A percentile compares a stretch with the other conserved stretches of the same genome.
Conservation (phyloP, 2,888 invertebrate species). For the Pheosia gnoma region DNA sequence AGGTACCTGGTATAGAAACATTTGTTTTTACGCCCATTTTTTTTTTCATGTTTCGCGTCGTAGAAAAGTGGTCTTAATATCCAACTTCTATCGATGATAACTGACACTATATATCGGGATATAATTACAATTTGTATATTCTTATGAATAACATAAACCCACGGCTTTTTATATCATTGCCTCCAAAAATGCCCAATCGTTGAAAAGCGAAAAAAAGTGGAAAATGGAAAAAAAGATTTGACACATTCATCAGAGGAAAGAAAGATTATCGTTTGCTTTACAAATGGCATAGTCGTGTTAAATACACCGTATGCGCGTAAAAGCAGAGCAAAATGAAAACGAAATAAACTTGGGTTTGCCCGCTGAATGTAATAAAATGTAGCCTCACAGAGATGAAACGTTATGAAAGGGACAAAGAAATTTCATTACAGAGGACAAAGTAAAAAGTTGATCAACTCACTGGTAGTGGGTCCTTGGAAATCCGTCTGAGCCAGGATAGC, state of each 20-base stretch:
- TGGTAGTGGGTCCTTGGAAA: slow-evolving; percentile 19
- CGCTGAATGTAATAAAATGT: background rate
- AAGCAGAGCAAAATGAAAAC: background rate
- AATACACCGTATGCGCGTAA: background rate
- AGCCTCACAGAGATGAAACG: background rate
- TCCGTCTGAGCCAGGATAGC: slow-evolving; percentile 26
- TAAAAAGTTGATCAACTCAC: slow-evolving; percentile 25
- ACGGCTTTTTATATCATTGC: no score
- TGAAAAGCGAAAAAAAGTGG: no score
- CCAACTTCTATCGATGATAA: no score
- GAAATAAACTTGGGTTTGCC: background rate
- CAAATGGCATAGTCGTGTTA: background rate
- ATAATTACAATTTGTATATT: no score
- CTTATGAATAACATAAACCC: no score
- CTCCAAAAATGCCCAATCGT: no score
- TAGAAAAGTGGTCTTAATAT: no score
- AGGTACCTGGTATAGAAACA: background rate
- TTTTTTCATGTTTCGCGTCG: no score
- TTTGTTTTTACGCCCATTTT: no score
- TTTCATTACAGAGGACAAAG: slow-evolving; percentile 8
- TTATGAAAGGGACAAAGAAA: slow-evolving; percentile 9
- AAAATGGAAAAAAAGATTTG: no score
- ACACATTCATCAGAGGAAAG: no score
- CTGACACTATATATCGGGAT: no score
- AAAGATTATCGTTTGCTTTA: background rate